Evolutionary conservation across 2,797 vertebrate species (phyloP).

Genomic region (Chanos chanos): DNA sequence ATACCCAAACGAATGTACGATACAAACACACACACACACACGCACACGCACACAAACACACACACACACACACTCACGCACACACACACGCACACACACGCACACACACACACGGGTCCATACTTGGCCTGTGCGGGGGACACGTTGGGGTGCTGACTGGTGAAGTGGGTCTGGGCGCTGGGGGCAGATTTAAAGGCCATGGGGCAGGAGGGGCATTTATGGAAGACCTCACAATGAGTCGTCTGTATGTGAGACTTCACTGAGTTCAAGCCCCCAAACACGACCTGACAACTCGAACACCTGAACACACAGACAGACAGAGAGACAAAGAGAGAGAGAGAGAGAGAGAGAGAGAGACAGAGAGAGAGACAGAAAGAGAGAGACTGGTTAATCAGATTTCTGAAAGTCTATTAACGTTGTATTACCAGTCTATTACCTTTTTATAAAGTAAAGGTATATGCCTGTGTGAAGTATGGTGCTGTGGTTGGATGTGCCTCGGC

Average conservation of each 20-base stretch:
- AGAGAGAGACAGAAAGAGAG: background rate
- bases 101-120: no score
- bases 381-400: no score
- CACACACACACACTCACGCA: no score
- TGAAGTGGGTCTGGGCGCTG: constrained; percentile 86
- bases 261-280: constrained; percentile 90
- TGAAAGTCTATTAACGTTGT: no score
- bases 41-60: no score
- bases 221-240: constrained; percentile 93
- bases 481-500: no score
- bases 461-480: no score
- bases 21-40: no score
- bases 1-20: no score
- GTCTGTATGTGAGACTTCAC: constrained; percentile 96
- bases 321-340: background rate
- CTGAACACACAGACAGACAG: constrained; percentile 54
- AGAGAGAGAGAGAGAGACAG: background rate
- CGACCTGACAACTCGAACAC: constrained; percentile 91
- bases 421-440: no score
- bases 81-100: no score
- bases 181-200: constrained; percentile 97
- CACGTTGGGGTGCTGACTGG: constrained; percentile 83
- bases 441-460: no score
- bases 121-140: constrained; percentile 82
- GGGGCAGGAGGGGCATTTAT: constrained; percentile 95